Evolutionary conservation across 2,797 vertebrate species (phyloP), one percentile per base, ranked within the genome.

Genomic region (Melanotaenia pygmaea): DNA sequence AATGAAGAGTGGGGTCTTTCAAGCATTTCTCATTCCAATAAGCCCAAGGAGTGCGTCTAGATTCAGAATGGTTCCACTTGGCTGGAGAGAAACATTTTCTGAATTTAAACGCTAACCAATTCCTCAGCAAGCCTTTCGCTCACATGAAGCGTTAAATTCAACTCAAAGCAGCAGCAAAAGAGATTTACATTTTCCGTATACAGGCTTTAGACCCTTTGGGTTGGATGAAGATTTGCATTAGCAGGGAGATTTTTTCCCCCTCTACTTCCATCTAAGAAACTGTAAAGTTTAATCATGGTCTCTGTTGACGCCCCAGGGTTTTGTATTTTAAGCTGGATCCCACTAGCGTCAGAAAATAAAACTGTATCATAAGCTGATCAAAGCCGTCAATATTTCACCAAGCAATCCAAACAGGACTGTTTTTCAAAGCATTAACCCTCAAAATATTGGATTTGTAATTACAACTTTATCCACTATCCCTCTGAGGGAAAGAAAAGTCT

Each of bases 61-160:
- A 86, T 84, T 87, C 83, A 83, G 83, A 89, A 84, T 64, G 80
- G 89, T 93, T 94, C 87, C 86, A 89, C 84, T 91, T 58, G 86
- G 80, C 75, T 92, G 78, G 84, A 87, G 86, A 90, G 84, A 91
- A 92, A 91, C 88, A 91, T 92, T 91, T 91, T 92, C 85, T 89
- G 91, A 93, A 91, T 93, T 93, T 92, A 92, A 94, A 94, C 86
- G 77, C 83, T 73, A 76, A 76, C 79, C 72, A 81, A 89, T 92
- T 90, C 86, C 89, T 88, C 84, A 87, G 72, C 85, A 71, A 87
- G 77, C 80, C 88, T 79, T 74, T 80, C 72, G 79, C 87, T 91
- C 87, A 91, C 87, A 83, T 83, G 82, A 92, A 93, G 89, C 92
- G 79, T 93, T 92, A 93, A 92, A 94, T 93, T 91, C 84, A 89